Evolutionary conservation across 2,888 invertebrate genomes (phyloP).

Genomic region (Drosophila kuntzei): DNA sequence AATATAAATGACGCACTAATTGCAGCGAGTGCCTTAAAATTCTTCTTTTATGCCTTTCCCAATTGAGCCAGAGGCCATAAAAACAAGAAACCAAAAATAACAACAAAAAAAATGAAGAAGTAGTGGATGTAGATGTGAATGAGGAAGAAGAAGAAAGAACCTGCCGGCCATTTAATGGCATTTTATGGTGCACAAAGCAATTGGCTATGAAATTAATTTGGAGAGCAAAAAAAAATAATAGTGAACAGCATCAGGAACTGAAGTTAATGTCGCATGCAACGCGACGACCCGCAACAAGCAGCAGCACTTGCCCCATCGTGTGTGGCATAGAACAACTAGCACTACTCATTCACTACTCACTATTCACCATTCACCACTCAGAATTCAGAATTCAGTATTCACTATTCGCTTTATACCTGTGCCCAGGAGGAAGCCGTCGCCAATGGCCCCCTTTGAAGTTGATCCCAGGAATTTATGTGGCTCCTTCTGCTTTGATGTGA

Average conservation of each 20-base stretch:
- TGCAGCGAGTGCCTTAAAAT: slow-evolving; percentile 59
- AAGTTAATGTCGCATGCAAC: slow-evolving; percentile 79
- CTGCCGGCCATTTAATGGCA: slow-evolving; percentile 58
- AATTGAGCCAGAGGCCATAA: slow-evolving; percentile 67
- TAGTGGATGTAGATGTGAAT: slow-evolving; percentile 1
- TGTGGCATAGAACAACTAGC: slow-evolving; percentile 45
- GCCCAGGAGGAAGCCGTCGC: slow-evolving; percentile 29
- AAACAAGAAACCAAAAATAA: slow-evolving; percentile 38
- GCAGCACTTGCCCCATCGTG: slow-evolving; percentile 38
- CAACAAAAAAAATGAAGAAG: background rate
- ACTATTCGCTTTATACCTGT: slow-evolving; percentile 37
- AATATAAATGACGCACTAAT: slow-evolving; percentile 79
- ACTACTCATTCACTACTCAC: slow-evolving; percentile 20
- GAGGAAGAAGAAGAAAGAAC: slow-evolving; percentile 24
- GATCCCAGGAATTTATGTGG: slow-evolving; percentile 34
- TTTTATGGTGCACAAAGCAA: slow-evolving; percentile 72
- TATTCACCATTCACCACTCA: slow-evolving; percentile 15
- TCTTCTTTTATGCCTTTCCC: slow-evolving; percentile 56
- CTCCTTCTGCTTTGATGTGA: slow-evolving; percentile 51
- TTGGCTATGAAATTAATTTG: slow-evolving; percentile 79
- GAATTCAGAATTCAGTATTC: slow-evolving; percentile 15
- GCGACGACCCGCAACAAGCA: slow-evolving; percentile 48
- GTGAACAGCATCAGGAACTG: slow-evolving; percentile 50
- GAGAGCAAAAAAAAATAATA: slow-evolving; percentile 38
- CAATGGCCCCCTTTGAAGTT: slow-evolving; percentile 56